Evolutionary conservation across 2,888 invertebrate genomes (phyloP), one percentile per base, ranked within the genome.

Genomic region (Mesorhabditis spiculigera): DNA sequence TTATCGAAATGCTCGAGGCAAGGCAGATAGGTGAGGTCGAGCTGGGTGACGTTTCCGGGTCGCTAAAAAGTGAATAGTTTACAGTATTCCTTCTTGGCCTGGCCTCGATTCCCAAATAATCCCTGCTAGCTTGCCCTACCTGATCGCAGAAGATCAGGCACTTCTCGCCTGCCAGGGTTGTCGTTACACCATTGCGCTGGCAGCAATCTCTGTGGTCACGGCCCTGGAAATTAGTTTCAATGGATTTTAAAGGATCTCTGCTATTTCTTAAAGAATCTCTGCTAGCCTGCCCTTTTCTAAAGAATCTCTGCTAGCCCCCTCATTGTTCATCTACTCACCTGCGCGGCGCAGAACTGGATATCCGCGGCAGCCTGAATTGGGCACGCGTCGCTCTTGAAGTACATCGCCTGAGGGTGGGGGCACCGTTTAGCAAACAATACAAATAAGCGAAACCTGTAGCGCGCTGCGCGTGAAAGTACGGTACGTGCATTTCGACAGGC

Each of bases 361-460:
- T 84, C 83, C 43, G 83, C 79, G n/a, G 83, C 83, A 5, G 83
- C 83, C 70, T 83, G 83, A 81, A 83, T 80, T 66, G 83, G 83
- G 68, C 83, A 83, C 50, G 74, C 64, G 74, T 83, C 84, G 43
- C 76, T 76, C 64, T 84, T 82, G 80, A 83, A 83, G 76, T 84
- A 83, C 83, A 83, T 83, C 66, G 82, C 78, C 80, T 80, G 67
- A 66, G 75, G 70, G 42, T 28, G 28, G 28, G 28, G 28, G 28
- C 28, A 3, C 28, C 28, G 28, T 28, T 28, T 28, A 28, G 28
- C 28, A 28, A 43, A 43, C 8, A 43, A 10, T 62, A 45, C 5
- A 28, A 43, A 10, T 13, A 43, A 10, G n/a, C 13, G 41, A 43
- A 67, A 76, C 81, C 73, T 83, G 83, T 61, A 83, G 80, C 42